Conservation (phyloP, 2,113 vertebrate genomes). For the Phodopus roborovskii region DNA sequence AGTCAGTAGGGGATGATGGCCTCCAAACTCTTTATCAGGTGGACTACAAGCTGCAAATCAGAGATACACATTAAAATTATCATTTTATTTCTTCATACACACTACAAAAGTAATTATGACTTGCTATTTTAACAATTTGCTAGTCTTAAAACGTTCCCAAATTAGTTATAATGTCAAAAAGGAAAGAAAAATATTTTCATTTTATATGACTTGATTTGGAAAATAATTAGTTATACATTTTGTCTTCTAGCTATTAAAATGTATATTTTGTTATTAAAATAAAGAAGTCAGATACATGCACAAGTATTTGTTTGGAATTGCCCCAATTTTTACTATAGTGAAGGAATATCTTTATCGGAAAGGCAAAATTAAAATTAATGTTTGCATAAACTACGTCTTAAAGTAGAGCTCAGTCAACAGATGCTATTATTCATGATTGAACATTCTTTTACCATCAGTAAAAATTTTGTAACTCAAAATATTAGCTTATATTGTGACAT, state of each 20-base stretch:
- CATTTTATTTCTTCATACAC: background rate
- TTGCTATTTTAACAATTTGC: background rate
- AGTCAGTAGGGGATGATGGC: background rate
- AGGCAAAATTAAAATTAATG: background rate
- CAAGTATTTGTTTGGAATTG: background rate
- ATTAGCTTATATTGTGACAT: background rate
- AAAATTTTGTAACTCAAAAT: background rate
- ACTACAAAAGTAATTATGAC: background rate
- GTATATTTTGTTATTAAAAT: slow-evolving; percentile 9
- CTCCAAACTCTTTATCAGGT: background rate
- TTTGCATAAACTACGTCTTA: background rate
- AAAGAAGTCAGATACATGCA: background rate
- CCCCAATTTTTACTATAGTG: background rate
- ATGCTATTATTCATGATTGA: background rate
- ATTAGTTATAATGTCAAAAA: background rate
- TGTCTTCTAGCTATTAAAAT: background rate
- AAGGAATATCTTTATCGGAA: background rate
- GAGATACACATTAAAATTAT: background rate
- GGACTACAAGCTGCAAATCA: background rate
- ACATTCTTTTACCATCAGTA: slow-evolving; percentile 12
- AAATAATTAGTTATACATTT: background rate
- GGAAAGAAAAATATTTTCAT: background rate
- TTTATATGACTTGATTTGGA: background rate
- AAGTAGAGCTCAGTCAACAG: background rate
- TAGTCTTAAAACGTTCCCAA: slow-evolving; percentile 11